phyloP scores from a whole-genome alignment of 2,797 vertebrate species.

The Lithobates pipiens region DNA sequence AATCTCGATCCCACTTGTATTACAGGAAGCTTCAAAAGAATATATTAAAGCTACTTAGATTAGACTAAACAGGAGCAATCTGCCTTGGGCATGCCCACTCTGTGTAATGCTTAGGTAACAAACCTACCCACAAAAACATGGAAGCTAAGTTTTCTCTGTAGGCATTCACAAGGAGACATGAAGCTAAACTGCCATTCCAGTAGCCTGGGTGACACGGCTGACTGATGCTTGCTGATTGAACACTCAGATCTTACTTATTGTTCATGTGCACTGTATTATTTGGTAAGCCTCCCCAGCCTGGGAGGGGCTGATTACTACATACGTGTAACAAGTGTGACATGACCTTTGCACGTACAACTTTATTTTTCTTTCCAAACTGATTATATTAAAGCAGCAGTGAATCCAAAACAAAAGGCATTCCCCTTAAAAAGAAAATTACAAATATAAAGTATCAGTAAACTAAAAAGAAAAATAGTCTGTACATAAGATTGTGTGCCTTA shows the following conservation, averaged over 20 bases:
- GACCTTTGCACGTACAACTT: too few species aligned
- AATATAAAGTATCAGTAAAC: too few species aligned
- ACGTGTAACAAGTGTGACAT: conserved; percentile 41
- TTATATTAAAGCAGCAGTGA: too few species aligned
- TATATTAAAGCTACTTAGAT: conserved; percentile 61
- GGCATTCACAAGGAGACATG: conserved; percentile 28
- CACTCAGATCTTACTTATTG: conserved; percentile 65
- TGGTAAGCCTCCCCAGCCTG: conserved; percentile 63
- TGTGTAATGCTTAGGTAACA: conserved; percentile 57
- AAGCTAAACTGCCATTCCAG: conserved; percentile 66
- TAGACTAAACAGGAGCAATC: conserved; percentile 61
- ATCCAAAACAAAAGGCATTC: too few species aligned
- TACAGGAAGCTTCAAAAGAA: conserved; percentile 52
- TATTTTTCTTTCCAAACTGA: too few species aligned
- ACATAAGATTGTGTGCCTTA: too few species aligned
- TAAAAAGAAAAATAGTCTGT: too few species aligned
- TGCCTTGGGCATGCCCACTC: conserved; percentile 56
- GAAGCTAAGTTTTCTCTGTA: conserved; percentile 64
- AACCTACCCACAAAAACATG: conserved; percentile 48
- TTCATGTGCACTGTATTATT: conserved; percentile 62
- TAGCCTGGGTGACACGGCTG: conserved; percentile 61
- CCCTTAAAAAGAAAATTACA: too few species aligned
- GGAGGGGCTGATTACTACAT: conserved; percentile 32
- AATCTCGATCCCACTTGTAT: conserved; percentile 15
- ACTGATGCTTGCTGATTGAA: conserved; percentile 63